These are phyloP conservation scores for Achroia grisella DNA, from an alignment of 1,140 invertebrate species.

Conservation along the genomic window DNA sequence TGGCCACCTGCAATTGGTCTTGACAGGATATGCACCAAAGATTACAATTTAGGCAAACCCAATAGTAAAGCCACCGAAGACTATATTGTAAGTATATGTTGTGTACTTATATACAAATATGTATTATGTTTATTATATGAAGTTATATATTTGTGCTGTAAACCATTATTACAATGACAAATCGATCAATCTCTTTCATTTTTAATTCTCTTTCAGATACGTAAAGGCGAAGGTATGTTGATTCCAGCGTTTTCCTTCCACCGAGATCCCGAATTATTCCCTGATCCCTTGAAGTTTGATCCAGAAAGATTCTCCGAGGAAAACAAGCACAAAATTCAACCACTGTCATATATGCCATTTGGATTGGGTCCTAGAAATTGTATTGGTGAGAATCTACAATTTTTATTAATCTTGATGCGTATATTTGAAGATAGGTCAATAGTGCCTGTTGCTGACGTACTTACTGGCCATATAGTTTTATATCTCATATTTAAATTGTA, in stretches of 20 bases:
- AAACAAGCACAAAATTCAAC: conserved; percentile 34
- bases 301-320: conserved; percentile 71
- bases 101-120: too few species aligned
- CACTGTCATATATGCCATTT: conserved; percentile 71
- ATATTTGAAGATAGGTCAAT: too few species aligned
- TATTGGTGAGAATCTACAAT: conserved; percentile 21
- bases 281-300: conserved; percentile 67
- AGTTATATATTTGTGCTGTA: too few species aligned
- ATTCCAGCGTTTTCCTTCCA: conserved; percentile 71
- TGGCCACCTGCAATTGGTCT: conserved; percentile 42
- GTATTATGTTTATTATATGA: too few species aligned
- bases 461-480: too few species aligned
- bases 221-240: conserved; percentile 14
- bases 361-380: conserved; percentile 67
- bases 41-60: conserved; percentile 50
- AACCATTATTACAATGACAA: too few species aligned
- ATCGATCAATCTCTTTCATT: too few species aligned
- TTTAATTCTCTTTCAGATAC: conserved; percentile 11
- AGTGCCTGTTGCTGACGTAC: too few species aligned
- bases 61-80: conserved; percentile 25
- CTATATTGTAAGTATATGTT: conserved; percentile 23
- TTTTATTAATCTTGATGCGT: too few species aligned
- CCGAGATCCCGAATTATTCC: conserved; percentile 59
- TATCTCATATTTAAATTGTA: too few species aligned
- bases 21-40: conserved; percentile 52